A percentile compares a stretch with the other conserved stretches of the same genome.
Conservation (phyloP, 2,113 vertebrate genomes). For the Sciurus niger region DNA sequence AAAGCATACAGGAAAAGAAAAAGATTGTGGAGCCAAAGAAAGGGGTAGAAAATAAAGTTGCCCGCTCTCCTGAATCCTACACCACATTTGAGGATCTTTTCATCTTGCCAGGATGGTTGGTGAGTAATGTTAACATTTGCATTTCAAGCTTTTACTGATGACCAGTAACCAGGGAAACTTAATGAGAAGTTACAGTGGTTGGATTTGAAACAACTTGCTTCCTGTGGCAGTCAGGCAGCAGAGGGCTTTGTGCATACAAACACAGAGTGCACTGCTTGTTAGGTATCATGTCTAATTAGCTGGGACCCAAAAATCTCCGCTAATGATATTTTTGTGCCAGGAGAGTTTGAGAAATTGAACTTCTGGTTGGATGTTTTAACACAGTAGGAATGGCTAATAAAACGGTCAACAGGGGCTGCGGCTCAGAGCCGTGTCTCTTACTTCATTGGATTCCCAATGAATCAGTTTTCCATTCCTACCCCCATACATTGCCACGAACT, state of each 20-base stretch:
- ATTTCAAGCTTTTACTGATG: conserved; percentile 54
- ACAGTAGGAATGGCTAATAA: not conserved
- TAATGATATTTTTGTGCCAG: conserved; percentile 80
- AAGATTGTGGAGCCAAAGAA: not conserved
- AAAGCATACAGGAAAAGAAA: not conserved
- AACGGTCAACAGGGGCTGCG: not conserved
- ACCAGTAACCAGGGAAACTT: conserved; percentile 70
- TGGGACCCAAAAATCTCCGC: conserved; percentile 35
- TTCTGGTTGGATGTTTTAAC: conserved; percentile 28
- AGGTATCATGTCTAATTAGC: conserved; percentile 71
- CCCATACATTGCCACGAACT: not conserved
- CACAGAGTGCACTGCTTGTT: not conserved
- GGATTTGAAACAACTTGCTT: conserved; percentile 68
- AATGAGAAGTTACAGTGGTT: conserved; percentile 75
- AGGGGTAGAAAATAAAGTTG: not conserved
- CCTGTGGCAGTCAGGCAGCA: conserved; percentile 60
- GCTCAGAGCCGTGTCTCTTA: too few species aligned
- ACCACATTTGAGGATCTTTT: not conserved
- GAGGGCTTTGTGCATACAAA: conserved; percentile 27
- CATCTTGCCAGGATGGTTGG: not conserved
- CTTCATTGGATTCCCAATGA: not conserved
- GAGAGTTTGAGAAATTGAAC: conserved; percentile 55
- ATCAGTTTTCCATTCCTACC: not conserved
- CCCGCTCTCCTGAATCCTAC: not conserved
- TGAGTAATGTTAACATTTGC: conserved; percentile 51